These are phyloP conservation scores for Cydia pomonella DNA, from an alignment of 1,140 invertebrate genomes.

Conservation along the genomic window DNA sequence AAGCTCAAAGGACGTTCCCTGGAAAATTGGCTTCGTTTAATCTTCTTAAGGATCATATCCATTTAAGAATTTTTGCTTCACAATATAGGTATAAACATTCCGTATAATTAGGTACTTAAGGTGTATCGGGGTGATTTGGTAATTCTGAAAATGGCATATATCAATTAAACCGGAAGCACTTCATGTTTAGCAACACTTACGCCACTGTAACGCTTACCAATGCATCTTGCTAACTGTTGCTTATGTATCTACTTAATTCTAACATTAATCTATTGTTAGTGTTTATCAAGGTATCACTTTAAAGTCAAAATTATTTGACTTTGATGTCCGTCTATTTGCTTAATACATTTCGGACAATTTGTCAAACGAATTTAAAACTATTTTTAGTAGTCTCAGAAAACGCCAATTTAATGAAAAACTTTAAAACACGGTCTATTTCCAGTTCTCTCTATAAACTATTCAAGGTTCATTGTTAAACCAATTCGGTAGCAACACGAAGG, in stretches of 20 bases:
- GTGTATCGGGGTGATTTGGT: no score
- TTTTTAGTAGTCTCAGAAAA: neutral
- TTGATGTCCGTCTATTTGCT: no score
- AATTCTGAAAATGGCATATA: no score
- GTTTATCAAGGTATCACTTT: no score
- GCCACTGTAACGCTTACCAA: neutral
- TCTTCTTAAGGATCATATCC: neutral
- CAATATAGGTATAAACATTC: neutral
- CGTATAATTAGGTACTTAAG: neutral
- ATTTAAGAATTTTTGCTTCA: neutral
- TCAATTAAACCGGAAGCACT: no score
- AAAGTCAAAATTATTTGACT: no score
- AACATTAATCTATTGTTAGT: no score
- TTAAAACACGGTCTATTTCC: neutral
- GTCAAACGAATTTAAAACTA: no score
- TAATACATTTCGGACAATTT: no score
- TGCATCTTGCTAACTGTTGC: no score
- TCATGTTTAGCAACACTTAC: no score
- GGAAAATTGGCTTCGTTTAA: neutral
- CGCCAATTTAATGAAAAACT: neutral
- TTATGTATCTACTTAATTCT: no score
- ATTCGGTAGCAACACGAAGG: conserved; percentile 19
- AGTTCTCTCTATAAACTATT: conserved; percentile 18
- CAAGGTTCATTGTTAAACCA: conserved; percentile 27
- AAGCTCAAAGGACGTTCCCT: neutral